Evolutionary conservation across 2,797 vertebrate genomes (phyloP), one percentile per base, ranked within the genome.

Genomic region (Triplophysa bombifrons): DNA sequence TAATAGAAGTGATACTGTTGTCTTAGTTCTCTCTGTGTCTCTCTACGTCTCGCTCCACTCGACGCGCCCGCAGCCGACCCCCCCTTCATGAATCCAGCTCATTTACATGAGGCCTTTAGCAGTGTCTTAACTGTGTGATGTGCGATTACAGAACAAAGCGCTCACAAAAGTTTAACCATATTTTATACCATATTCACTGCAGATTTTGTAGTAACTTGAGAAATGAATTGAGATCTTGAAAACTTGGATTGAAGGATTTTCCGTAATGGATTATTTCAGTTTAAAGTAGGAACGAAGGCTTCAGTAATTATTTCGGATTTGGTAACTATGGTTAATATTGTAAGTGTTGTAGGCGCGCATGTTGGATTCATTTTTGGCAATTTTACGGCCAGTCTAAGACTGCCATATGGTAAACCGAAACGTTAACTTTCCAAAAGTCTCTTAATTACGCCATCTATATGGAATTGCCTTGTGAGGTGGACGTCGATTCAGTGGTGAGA

Each of bases 1-100:
- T 93, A 92, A 93, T 92, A 92, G 91, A 92, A 91, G 90, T 92
- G 91, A 91, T 91, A 80, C 89, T 92, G 90, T 93, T 93, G 91
- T 93, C 90, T 92, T 90, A 66, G 77, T 58, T 90, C 91, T 86
- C 88, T 84, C 86, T 85, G 88, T 87, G n/a, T 74, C 20, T 48
- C 44, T 30, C 22, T 41, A 17, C 34, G 61, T 66, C 66, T 71
- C 66, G 22, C 76, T 38, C 53, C 30, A 60, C 30, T 60, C 56
- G 64, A 9, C 78, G 14, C 56, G 30, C 63, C 16, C 20, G 46
- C 70, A 46, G 55, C 50, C 48, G 25, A 27, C 34, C 67, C 55
- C 50, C 16, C 46, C 68, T 46, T 65, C 74, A 71, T 20, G 65
- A 77, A 53, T 91, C 85, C 88, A 87, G 87, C 90, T 92, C 89